Conservation (phyloP, 2,797 vertebrate species). For the Acipenser oxyrinchus region DNA sequence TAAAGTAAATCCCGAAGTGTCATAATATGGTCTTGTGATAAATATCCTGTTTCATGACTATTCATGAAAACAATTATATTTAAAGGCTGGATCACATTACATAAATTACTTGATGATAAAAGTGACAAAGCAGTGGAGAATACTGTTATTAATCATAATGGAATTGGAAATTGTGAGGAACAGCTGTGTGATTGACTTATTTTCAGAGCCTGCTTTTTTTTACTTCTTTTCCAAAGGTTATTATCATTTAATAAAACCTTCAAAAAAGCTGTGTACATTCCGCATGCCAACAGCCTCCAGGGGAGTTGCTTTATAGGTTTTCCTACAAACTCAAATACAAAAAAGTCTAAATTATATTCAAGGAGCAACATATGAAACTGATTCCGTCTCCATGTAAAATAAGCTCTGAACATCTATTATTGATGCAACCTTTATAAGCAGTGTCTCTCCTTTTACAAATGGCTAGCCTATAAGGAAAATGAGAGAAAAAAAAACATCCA, state of each 20-base stretch:
- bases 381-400: conserved; percentile 20
- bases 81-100: conserved; percentile 35
- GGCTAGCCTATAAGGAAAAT: conserved; percentile 3
- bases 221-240: neutral
- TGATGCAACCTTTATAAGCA: conserved; percentile 19
- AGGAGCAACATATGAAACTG: conserved; percentile 19
- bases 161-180: conserved; percentile 28
- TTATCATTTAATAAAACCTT: conserved; percentile 18
- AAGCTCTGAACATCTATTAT: conserved; percentile 17
- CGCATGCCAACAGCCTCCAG: neutral
- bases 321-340: neutral
- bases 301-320: conserved; percentile 1
- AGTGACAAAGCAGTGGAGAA: conserved; percentile 31
- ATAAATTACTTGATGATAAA: conserved; percentile 38
- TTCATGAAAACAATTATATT: conserved; percentile 46
- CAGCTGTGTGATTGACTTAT: conserved; percentile 27
- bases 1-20: conserved; percentile 18
- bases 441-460: conserved; percentile 12
- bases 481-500: neutral
- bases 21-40: conserved; percentile 45
- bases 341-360: conserved; percentile 27
- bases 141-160: conserved; percentile 23
- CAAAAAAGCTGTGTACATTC: conserved; percentile 25
- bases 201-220: conserved; percentile 20
- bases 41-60: conserved; percentile 39